Percentiles rank a stretch among this genome's conserved stretches.
phyloP scores from a whole-genome alignment of 2,113 vertebrate genomes.

The Crotophaga sulcirostris region DNA sequence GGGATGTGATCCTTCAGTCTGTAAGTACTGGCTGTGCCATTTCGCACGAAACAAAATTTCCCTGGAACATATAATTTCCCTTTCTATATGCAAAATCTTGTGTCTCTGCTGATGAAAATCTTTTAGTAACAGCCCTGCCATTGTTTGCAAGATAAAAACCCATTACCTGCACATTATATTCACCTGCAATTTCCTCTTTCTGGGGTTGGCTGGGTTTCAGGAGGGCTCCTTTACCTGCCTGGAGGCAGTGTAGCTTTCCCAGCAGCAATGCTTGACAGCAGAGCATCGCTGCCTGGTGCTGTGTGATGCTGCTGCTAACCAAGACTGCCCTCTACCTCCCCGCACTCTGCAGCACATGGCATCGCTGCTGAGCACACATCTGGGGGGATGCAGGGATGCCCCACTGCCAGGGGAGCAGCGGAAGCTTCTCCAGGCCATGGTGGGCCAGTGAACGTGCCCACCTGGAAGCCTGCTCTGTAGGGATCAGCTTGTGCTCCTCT shows the following conservation, averaged over 20 bases:
- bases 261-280: accelerated
- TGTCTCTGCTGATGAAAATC: background rate
- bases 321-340: constrained; percentile 51
- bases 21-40: background rate
- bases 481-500: accelerated
- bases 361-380: accelerated
- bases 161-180: background rate
- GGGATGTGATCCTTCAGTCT: background rate
- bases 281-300: background rate
- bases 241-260: background rate
- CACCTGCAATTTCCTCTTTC: background rate
- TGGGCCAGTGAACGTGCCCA: background rate
- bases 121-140: background rate
- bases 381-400: too few relatives aligned
- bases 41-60: background rate
- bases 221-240: background rate
- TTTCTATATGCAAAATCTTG: background rate
- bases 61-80: background rate
- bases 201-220: background rate
- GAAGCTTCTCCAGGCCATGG: background rate
- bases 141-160: background rate
- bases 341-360: background rate
- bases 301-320: background rate
- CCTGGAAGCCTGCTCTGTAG: background rate
- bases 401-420: background rate